Evolutionary conservation across 2,888 invertebrate species (phyloP).

Genomic region (Xestia sexstrigata): DNA sequence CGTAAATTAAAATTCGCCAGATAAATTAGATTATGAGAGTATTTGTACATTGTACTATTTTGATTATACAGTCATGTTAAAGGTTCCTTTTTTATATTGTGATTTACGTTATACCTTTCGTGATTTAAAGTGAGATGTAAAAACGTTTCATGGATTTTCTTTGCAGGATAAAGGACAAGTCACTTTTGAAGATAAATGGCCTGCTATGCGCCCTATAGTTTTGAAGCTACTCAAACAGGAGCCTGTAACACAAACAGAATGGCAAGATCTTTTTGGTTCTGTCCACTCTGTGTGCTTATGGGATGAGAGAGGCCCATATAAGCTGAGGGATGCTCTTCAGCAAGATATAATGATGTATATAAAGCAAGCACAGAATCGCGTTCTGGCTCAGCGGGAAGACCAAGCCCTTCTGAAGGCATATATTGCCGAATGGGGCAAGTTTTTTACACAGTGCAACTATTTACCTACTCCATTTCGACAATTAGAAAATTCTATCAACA

Average conservation of each 20-base stretch:
- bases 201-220: conserved; percentile 97
- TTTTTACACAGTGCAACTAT: conserved; percentile 99
- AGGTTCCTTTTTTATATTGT: conserved; percentile 67
- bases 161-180: conserved; percentile 95
- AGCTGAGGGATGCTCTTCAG: conserved; percentile 96
- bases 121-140: conserved; percentile 10
- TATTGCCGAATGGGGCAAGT: conserved; percentile 99
- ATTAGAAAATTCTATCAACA: conserved; percentile 95
- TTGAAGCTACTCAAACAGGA: conserved; percentile 98
- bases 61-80: conserved; percentile 75
- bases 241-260: conserved; percentile 97
- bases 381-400: conserved; percentile 97
- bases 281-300: conserved; percentile 99
- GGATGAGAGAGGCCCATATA: conserved; percentile 98
- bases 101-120: background rate
- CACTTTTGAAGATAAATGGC: conserved; percentile 99
- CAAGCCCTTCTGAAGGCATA: conserved; percentile 98
- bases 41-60: conserved; percentile 63
- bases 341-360: conserved; percentile 98
- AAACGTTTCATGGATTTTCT: conserved; percentile 57
- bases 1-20: conserved; percentile 44
- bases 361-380: conserved; percentile 97
- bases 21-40: conserved; percentile 68
- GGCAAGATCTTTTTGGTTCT: conserved; percentile 99
- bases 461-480: conserved; percentile 98